A percentile compares a stretch with the other conserved stretches of the same genome.
Evolutionary conservation across 2,888 invertebrate species (phyloP).

Genomic region (Druceiella hillmani): DNA sequence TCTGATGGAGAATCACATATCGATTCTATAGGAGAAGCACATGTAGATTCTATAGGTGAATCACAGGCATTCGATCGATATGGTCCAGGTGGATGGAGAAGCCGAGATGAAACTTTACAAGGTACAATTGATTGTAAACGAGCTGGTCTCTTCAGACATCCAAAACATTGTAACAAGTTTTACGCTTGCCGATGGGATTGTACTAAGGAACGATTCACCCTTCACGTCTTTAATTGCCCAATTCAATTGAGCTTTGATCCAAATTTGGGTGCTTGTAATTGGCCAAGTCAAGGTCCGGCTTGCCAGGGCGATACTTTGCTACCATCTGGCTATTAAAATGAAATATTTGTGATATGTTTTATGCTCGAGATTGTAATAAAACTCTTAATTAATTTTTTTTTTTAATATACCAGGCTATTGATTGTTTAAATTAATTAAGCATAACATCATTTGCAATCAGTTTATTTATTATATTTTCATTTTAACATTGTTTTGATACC

Average conservation of each 20-base stretch:
- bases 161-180: constrained; percentile 75
- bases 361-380: constrained; percentile 43
- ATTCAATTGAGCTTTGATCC: constrained; percentile 73
- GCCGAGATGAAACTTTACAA: constrained; percentile 54
- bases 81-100: constrained; percentile 57
- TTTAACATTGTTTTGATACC: too few relatives aligned
- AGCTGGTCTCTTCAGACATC: constrained; percentile 62
- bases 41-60: constrained; percentile 28
- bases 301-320: constrained; percentile 67
- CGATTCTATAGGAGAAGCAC: constrained; percentile 18
- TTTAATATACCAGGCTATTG: constrained; percentile 26
- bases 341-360: constrained; percentile 21
- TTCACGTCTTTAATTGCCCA: constrained; percentile 74
- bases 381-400: constrained; percentile 31
- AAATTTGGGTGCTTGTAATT: constrained; percentile 71
- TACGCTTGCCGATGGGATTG: constrained; percentile 79
- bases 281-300: constrained; percentile 75
- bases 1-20: constrained; percentile 20
- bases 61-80: constrained; percentile 54
- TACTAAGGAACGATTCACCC: constrained; percentile 66
- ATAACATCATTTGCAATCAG: too few relatives aligned
- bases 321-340: constrained; percentile 44
- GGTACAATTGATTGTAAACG: constrained; percentile 57
- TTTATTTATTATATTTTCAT: too few relatives aligned
- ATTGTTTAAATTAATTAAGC: too few relatives aligned